Evolutionary conservation across 2,113 vertebrate genomes (phyloP).

Genomic region (Phyllostomus hastatus): DNA sequence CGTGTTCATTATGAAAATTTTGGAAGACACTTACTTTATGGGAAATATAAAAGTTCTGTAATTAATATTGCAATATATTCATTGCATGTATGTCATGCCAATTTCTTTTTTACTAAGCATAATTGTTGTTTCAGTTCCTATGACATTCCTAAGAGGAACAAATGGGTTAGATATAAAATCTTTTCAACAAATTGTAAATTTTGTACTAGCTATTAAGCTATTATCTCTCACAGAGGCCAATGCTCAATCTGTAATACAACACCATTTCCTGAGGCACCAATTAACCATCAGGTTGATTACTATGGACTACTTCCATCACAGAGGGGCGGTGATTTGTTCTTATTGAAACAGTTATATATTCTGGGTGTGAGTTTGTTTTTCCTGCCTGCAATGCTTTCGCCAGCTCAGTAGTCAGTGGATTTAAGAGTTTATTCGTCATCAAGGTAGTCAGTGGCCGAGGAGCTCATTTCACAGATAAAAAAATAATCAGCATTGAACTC

Average conservation of each 20-base stretch:
- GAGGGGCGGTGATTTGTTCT: background rate
- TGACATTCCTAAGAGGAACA: background rate
- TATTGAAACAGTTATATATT: background rate
- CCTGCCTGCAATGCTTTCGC: background rate
- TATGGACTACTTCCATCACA: background rate
- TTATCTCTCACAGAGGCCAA: background rate
- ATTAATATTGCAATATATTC: background rate
- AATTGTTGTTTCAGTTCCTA: constrained; percentile 27
- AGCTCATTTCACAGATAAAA: background rate
- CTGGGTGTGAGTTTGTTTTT: background rate
- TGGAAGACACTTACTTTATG: background rate
- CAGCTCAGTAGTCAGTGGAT: background rate
- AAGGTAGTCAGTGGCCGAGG: background rate
- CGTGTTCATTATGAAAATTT: background rate
- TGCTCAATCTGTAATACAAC: background rate
- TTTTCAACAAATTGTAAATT: background rate
- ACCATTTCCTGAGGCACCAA: background rate
- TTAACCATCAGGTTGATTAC: background rate
- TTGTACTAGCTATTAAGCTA: background rate
- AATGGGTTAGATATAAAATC: background rate
- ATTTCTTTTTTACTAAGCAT: background rate
- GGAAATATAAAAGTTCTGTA: background rate
- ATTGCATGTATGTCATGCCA: background rate
- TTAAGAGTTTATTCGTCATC: background rate
- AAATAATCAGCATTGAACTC: background rate